These are phyloP conservation scores for Idaea dimidiata DNA, from an alignment of 2,888 invertebrate species.

Conservation along the genomic window DNA sequence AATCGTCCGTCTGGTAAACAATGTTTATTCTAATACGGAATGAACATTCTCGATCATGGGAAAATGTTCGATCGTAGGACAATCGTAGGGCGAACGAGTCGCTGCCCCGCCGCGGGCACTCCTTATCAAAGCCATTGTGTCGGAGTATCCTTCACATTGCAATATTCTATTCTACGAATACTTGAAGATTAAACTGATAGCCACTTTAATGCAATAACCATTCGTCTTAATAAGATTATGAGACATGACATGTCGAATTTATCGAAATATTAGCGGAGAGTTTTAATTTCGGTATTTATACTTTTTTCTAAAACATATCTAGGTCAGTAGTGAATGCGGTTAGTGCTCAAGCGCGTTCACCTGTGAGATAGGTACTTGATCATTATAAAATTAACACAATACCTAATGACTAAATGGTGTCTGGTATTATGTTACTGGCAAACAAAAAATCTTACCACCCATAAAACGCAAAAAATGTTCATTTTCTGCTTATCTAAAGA, in stretches of 20 bases:
- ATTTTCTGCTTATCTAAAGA: conserved; percentile 7
- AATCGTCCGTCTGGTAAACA: conserved; percentile 41
- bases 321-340: too few species aligned
- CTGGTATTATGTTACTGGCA: not conserved
- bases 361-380: too few species aligned
- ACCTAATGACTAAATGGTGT: too few species aligned
- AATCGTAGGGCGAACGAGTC: conserved; percentile 38
- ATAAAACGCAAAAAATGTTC: conserved; percentile 20
- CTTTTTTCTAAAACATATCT: too few species aligned
- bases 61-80: conserved; percentile 58
- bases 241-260: not conserved
- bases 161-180: conserved; percentile 66
- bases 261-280: not conserved
- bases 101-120: conserved; percentile 33
- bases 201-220: conserved; percentile 28
- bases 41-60: conserved; percentile 62
- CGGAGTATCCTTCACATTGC: conserved; percentile 54
- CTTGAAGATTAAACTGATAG: conserved; percentile 44
- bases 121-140: conserved; percentile 64
- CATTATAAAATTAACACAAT: not conserved
- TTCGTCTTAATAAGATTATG: conserved; percentile 7
- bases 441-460: not conserved
- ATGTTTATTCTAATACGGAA: conserved; percentile 51
- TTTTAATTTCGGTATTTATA: not conserved
- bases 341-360: too few species aligned